A percentile compares a stretch with the other conserved stretches of the same genome.
Conservation (phyloP, 2,797 vertebrate genomes). For the Ibycter americanus region DNA sequence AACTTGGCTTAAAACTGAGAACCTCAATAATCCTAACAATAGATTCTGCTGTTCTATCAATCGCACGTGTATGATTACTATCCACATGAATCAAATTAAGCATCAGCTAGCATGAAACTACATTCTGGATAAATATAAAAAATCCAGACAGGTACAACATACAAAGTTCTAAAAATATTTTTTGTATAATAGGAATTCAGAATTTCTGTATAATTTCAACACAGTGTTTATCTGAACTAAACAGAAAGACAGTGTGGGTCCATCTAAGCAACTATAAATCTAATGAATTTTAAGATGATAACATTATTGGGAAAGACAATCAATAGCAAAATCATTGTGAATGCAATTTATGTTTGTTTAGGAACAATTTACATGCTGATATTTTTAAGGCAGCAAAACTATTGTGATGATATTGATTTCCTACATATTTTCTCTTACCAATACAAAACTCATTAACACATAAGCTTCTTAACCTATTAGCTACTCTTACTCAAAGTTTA, state of each 20-base stretch:
- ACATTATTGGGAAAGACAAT: neutral
- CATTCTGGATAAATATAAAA: neutral
- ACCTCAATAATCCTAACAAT: neutral
- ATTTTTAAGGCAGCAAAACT: slow-evolving; percentile 16
- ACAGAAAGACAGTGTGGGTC: neutral
- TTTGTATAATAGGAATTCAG: neutral
- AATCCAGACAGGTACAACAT: neutral
- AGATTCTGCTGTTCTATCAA: neutral
- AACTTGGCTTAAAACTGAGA: slow-evolving; percentile 52
- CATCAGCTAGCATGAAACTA: neutral
- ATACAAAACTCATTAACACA: neutral
- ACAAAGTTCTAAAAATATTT: slow-evolving; percentile 35
- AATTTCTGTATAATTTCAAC: neutral
- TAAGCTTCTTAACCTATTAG: slow-evolving; percentile 21
- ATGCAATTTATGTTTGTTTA: slow-evolving; percentile 9
- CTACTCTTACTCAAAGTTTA: slow-evolving; percentile 63
- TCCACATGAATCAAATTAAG: neutral
- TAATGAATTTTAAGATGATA: neutral
- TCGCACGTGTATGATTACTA: neutral
- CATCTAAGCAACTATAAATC: neutral
- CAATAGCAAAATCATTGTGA: slow-evolving; percentile 12
- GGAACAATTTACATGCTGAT: neutral
- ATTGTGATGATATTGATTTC: neutral
- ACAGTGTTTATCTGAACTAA: neutral
- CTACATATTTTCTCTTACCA: neutral